Conservation (phyloP, 1,140 invertebrate species). For the Trachymyrmex septentrionalis region DNA sequence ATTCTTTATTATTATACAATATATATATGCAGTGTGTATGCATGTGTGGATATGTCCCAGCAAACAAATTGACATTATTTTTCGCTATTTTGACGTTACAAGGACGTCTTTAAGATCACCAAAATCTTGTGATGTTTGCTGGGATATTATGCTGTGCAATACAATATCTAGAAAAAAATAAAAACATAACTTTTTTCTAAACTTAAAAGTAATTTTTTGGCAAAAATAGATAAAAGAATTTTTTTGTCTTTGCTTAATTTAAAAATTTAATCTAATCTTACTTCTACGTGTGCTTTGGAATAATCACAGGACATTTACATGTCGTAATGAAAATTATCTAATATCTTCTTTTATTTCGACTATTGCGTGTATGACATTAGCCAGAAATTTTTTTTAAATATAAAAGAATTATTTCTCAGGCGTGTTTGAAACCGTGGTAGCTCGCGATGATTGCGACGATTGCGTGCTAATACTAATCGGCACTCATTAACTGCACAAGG, state of each 20-base stretch:
- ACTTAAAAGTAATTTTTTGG: neutral
- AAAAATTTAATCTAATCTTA: neutral
- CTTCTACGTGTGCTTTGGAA: neutral
- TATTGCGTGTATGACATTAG: neutral
- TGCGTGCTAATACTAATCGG: constrained; percentile 52
- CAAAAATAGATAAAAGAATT: neutral
- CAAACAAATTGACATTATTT: too few species aligned
- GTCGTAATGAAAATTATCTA: neutral
- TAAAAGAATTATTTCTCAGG: neutral
- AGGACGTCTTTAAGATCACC: too few species aligned
- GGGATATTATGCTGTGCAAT: neutral
- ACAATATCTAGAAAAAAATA: neutral
- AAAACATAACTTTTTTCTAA: neutral
- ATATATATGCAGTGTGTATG: too few species aligned
- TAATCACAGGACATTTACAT: neutral
- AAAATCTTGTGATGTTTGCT: too few species aligned
- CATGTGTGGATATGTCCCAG: too few species aligned
- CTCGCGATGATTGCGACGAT: constrained; percentile 31
- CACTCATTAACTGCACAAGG: constrained; percentile 48
- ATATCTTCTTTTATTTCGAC: constrained; percentile 6
- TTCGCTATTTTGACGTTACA: too few species aligned
- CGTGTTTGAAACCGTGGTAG: neutral
- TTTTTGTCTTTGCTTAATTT: neutral
- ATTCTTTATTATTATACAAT: too few species aligned
- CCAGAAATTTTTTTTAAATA: neutral